Evolutionary conservation across 2,888 invertebrate genomes (phyloP).

Genomic region (Corythucha ciliata): DNA sequence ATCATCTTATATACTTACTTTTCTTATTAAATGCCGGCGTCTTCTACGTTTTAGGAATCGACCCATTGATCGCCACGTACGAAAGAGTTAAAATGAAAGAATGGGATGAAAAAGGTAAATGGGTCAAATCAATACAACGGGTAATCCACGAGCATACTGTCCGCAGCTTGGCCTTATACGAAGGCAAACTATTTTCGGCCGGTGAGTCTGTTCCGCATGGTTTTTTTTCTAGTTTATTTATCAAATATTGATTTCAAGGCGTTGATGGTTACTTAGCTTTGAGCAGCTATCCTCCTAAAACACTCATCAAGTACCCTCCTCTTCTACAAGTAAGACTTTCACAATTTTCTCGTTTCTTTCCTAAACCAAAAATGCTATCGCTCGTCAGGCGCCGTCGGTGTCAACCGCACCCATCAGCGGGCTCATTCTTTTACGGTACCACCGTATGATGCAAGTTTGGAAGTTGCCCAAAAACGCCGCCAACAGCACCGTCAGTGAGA

Average conservation of each 20-base stretch:
- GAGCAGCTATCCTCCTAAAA: slow-evolving; percentile 59
- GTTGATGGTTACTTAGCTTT: slow-evolving; percentile 68
- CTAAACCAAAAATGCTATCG: background rate
- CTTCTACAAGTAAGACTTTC: slow-evolving; percentile 50
- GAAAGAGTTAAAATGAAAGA: slow-evolving; percentile 50
- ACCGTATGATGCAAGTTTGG: slow-evolving; percentile 43
- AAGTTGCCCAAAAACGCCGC: slow-evolving; percentile 19
- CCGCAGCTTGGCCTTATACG: slow-evolving; percentile 55
- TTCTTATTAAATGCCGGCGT: too few species aligned
- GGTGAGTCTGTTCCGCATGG: slow-evolving; percentile 42
- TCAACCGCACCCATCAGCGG: slow-evolving; percentile 35
- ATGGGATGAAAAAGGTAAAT: slow-evolving; percentile 50
- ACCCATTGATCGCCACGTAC: slow-evolving; percentile 69
- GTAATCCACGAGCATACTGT: slow-evolving; percentile 83
- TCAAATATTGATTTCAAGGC: slow-evolving; percentile 40
- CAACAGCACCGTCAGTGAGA: slow-evolving; percentile 40
- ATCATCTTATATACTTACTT: background rate
- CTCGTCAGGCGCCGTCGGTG: slow-evolving; percentile 34
- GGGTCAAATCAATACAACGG: slow-evolving; percentile 74
- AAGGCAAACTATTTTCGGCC: slow-evolving; percentile 63
- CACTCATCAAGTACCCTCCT: slow-evolving; percentile 60
- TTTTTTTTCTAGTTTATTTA: slow-evolving; percentile 9
- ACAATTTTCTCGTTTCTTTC: too few species aligned
- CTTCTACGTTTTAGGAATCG: slow-evolving; percentile 74
- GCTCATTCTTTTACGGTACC: slow-evolving; percentile 41